phyloP scores from a whole-genome alignment of 2,888 invertebrate species.

The Silvanus unidentatus region DNA sequence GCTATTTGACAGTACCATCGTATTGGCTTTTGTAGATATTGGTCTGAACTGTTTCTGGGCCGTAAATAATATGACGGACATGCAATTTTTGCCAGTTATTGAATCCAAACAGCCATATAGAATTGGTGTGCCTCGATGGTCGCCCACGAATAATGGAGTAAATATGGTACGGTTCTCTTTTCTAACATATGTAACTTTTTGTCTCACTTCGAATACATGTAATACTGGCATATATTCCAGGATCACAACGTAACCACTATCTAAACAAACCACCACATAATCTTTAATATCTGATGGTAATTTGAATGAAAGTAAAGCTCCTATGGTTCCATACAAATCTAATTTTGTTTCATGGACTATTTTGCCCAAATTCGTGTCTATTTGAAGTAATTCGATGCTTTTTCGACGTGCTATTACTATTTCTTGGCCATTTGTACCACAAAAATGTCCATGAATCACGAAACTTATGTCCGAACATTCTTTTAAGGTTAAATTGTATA shows the following conservation, averaged over 20 bases:
- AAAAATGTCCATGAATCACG: constrained; percentile 98
- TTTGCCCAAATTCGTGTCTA: constrained; percentile 97
- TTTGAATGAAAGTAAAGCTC: constrained; percentile 93
- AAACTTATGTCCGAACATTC: constrained; percentile 93
- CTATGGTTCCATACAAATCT: constrained; percentile 94
- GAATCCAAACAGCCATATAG: no score
- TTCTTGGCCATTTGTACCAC: constrained; percentile 95
- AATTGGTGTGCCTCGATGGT: constrained; percentile 98
- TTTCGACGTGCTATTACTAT: constrained; percentile 94
- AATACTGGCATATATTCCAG: constrained; percentile 91
- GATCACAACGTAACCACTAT: constrained; percentile 96
- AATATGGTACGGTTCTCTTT: constrained; percentile 97
- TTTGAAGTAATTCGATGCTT: constrained; percentile 84
- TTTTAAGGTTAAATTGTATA: constrained; percentile 96
- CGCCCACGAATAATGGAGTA: constrained; percentile 96
- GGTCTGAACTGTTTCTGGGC: constrained; percentile 98
- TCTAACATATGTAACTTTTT: constrained; percentile 99
- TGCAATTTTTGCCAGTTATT: no score
- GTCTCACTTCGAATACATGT: constrained; percentile 91
- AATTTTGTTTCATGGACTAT: constrained; percentile 90
- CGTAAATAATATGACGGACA: constrained; percentile 98
- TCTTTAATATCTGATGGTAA: constrained; percentile 98
- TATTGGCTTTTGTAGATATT: constrained; percentile 98
- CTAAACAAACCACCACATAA: constrained; percentile 96
- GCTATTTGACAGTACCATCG: constrained; percentile 98